Percentiles rank a stretch among this genome's conserved stretches.
phyloP scores from a whole-genome alignment of 2,888 invertebrate species.

The Pseudococcus viburni region DNA sequence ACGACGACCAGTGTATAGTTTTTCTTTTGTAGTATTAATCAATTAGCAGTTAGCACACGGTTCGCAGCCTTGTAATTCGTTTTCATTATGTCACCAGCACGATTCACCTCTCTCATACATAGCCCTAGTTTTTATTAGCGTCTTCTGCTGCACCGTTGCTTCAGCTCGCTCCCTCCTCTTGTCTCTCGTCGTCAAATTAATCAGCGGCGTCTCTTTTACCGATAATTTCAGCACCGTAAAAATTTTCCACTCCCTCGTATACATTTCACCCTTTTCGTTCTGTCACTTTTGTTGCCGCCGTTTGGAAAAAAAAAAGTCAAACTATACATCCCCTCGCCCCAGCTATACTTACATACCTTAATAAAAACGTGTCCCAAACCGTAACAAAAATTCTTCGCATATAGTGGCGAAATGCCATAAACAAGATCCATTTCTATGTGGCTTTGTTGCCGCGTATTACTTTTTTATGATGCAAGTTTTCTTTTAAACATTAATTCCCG shows the following conservation, averaged over 20 bases:
- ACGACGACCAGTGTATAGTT: conserved; percentile 20
- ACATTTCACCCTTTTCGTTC: neutral
- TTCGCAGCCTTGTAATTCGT: conserved; percentile 44
- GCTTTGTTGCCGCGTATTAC: conserved; percentile 50
- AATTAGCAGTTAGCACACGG: conserved; percentile 27
- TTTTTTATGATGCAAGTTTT: conserved; percentile 63
- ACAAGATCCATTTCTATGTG: conserved; percentile 49
- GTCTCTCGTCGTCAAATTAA: neutral
- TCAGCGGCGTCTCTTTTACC: conserved; percentile 1
- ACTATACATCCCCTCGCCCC: neutral
- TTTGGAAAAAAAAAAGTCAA: neutral
- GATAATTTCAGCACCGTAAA: neutral
- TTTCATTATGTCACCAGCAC: conserved; percentile 49
- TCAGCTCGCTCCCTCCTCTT: neutral
- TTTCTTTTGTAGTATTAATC: conserved; percentile 50
- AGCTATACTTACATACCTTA: neutral
- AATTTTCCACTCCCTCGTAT: neutral
- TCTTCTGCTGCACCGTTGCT: neutral
- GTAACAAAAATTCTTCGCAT: conserved; percentile 40
- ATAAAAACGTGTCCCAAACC: conserved; percentile 43
- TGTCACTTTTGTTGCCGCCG: neutral
- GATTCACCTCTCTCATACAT: neutral
- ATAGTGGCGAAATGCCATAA: conserved; percentile 50
- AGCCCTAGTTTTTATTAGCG: conserved; percentile 27
- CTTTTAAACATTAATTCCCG: conserved; percentile 59